These are phyloP conservation scores for Gandaritis pyraliata DNA, from an alignment of 2,888 invertebrate species.

Conservation along the genomic window DNA sequence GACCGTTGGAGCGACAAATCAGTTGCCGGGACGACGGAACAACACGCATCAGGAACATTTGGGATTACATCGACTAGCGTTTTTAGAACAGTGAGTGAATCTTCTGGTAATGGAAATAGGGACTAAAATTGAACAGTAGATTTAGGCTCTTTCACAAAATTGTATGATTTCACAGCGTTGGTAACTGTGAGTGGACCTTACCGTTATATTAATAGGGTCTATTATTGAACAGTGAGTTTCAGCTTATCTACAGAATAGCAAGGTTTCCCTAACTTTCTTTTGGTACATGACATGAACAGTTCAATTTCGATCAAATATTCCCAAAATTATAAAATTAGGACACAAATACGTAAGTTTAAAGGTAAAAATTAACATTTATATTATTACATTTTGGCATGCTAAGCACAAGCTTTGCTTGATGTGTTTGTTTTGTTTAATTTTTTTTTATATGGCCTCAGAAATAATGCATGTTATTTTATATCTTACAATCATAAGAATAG, in stretches of 20 bases:
- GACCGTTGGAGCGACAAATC: slow-evolving; percentile 61
- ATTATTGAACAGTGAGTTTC: too few species aligned
- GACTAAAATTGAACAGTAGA: not conserved
- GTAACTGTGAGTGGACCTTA: too few species aligned
- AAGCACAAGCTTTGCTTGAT: slow-evolving; percentile 57
- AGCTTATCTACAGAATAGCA: too few species aligned
- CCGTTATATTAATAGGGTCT: too few species aligned
- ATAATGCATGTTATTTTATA: slow-evolving; percentile 29
- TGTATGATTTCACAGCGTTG: too few species aligned
- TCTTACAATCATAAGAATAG: not conserved
- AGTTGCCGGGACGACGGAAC: slow-evolving; percentile 58
- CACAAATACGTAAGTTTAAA: not conserved
- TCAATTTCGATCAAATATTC: too few species aligned
- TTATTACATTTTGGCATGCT: slow-evolving; percentile 47
- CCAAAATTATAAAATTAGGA: not conserved
- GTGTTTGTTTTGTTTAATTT: slow-evolving; percentile 43
- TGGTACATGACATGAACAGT: too few species aligned
- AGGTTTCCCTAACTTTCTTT: too few species aligned
- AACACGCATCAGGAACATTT: slow-evolving; percentile 80
- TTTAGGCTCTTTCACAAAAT: too few species aligned
- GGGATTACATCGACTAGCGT: slow-evolving; percentile 71
- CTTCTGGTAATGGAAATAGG: slow-evolving; percentile 8
- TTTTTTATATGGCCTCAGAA: slow-evolving; percentile 24
- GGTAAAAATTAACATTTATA: not conserved
- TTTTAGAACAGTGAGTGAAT: slow-evolving; percentile 71